Base-by-base conservation (phyloP, 1,140 invertebrate species). In the Heterodera schachtii region DNA sequence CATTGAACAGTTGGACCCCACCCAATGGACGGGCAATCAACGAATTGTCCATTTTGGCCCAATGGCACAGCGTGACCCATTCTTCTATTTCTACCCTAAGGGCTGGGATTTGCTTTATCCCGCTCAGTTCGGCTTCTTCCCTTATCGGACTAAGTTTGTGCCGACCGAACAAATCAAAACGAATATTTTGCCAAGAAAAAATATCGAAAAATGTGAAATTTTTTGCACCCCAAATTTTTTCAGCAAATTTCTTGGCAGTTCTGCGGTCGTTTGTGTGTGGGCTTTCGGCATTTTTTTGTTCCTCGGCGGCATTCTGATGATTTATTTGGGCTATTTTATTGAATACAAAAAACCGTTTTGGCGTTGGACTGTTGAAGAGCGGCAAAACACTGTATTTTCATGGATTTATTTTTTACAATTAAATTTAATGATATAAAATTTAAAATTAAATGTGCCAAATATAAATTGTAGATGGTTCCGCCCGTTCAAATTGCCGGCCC, bases 31-130 rank as follows among this genome's bases (percentile, higher is more conserved):
- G 75, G 88, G 88, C 66, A 89, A 89, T 79, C 88, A 89, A 71
- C 73, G 88, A 81, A 87, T 89, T 73, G 79, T 89, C 11, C 88
- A 89, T 78, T 89, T 89, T 83, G 88, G 88, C 1, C 88, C 88
- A 43, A 89, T 89, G 88, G 88, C 88, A 21, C 87, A 90, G 70
- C 74, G 89, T 66, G 89, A 89, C 76, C 89, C 89, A 3, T 89
- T 87, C 80, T 90, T 88, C 66, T 89, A 89, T 69, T 85, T 90
- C 81, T 89, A 89, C 75, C 88, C 88, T 7, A 89, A 89, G 74
- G 88, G 88, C 41, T 89, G 88, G 88, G 88, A 89, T 75, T 82
- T 89, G 43, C 80, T 89, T 13, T 89, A 89, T 83, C 88, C 88
- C 16, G 88, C 89, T 49, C 84, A 89, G n/a, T 89, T 89, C 79